Evolutionary conservation across 2,113 vertebrate genomes (phyloP).

Genomic region (Piprites chloris): DNA sequence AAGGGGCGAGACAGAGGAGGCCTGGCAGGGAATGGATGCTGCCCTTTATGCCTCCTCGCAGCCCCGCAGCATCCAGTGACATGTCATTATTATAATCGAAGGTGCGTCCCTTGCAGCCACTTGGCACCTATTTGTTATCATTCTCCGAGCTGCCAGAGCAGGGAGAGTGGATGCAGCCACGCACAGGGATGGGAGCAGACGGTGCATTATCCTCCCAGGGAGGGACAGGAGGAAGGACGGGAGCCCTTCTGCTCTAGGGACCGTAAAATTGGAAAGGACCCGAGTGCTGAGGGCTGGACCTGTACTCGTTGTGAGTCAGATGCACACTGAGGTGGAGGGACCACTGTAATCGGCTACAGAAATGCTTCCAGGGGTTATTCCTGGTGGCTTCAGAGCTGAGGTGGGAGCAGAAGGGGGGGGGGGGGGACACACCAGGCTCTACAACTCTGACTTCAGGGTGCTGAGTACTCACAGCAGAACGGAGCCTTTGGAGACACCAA

Average conservation of each 20-base stretch:
- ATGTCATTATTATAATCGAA: neutral
- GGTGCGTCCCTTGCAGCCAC: neutral
- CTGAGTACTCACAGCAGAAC: accelerated
- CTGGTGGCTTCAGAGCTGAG: neutral
- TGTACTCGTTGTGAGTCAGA: accelerated
- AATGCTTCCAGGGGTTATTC: neutral
- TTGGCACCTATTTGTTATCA: slow-evolving; percentile 20
- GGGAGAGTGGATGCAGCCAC: neutral
- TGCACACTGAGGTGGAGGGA: accelerated
- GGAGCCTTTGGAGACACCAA: neutral
- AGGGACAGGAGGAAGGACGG: neutral
- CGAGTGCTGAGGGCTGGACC: neutral
- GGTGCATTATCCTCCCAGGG: accelerated
- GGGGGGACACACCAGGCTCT: neutral
- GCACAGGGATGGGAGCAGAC: neutral
- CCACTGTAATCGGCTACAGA: accelerated
- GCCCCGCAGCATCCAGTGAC: neutral
- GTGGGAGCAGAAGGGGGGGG: neutral
- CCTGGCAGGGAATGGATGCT: slow-evolving; percentile 24
- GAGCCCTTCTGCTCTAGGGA: neutral
- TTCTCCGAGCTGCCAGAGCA: neutral
- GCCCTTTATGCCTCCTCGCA: neutral
- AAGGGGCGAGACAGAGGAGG: neutral
- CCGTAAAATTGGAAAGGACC: neutral
- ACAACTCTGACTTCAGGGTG: accelerated